These are phyloP conservation scores for Kuschelorhynchus macadamiae DNA, from an alignment of 2,888 invertebrate species.

Conservation along the genomic window DNA sequence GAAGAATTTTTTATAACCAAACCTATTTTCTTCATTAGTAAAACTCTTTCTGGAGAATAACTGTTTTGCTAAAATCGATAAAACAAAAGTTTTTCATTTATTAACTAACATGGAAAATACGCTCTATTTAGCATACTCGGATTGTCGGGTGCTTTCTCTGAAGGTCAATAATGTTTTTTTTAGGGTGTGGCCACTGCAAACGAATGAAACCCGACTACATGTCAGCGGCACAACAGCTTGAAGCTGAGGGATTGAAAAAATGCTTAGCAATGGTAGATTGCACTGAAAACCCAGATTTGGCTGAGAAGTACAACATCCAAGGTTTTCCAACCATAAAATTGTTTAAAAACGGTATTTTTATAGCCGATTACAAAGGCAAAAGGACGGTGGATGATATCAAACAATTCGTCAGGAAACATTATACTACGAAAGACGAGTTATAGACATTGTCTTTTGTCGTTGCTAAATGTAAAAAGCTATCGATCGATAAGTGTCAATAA, in stretches of 20 bases:
- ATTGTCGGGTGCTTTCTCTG: no score
- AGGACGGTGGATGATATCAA: slow-evolving; percentile 73
- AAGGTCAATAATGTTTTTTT: slow-evolving; percentile 45
- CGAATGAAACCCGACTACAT: slow-evolving; percentile 78
- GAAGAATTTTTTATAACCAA: no score
- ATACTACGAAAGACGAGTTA: slow-evolving; percentile 37
- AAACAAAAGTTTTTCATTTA: no score
- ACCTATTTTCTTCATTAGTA: no score
- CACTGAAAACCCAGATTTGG: slow-evolving; percentile 73
- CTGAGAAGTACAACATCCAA: slow-evolving; percentile 74
- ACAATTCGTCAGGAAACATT: slow-evolving; percentile 67
- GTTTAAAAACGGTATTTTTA: slow-evolving; percentile 71
- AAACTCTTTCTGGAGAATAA: no score
- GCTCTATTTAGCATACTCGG: no score
- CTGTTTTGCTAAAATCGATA: no score
- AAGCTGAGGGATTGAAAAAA: slow-evolving; percentile 64
- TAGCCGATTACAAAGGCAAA: slow-evolving; percentile 73
- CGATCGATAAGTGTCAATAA: not conserved
- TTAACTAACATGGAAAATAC: no score
- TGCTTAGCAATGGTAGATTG: slow-evolving; percentile 77
- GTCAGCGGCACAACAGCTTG: slow-evolving; percentile 71
- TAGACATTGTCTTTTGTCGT: slow-evolving; percentile 19
- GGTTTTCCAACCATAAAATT: slow-evolving; percentile 80
- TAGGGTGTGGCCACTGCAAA: slow-evolving; percentile 84
- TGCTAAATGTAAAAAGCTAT: not conserved